Evolutionary conservation across 2,888 invertebrate genomes (phyloP).

Genomic region (Phorcus lineatus): DNA sequence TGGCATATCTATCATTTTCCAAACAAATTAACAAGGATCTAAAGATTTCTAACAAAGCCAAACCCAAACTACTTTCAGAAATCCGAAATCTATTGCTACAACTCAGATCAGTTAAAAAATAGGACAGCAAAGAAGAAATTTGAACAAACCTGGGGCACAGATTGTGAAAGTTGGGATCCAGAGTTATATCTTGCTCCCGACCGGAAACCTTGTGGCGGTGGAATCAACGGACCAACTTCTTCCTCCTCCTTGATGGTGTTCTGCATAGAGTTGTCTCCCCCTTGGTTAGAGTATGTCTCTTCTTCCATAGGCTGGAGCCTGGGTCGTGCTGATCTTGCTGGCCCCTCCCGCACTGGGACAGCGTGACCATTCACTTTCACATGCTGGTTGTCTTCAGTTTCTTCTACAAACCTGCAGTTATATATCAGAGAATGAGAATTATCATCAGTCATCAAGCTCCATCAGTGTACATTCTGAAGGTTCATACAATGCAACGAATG

Average conservation of each 20-base stretch:
- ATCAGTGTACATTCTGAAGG: too few relatives aligned
- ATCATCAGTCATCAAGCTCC: too few relatives aligned
- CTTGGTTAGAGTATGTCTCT: slow-evolving; percentile 43
- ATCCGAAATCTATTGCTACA: too few relatives aligned
- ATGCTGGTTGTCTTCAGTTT: slow-evolving; percentile 46
- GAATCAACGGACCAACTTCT: slow-evolving; percentile 59
- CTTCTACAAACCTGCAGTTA: slow-evolving; percentile 54
- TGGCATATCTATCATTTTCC: too few relatives aligned
- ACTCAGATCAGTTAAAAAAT: too few relatives aligned
- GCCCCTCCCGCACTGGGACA: slow-evolving; percentile 55
- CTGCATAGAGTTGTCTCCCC: slow-evolving; percentile 22
- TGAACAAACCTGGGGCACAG: slow-evolving; percentile 61
- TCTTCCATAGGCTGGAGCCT: slow-evolving; percentile 48
- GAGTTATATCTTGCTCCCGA: slow-evolving; percentile 16
- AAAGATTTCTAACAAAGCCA: too few relatives aligned
- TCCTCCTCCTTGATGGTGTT: slow-evolving; percentile 43
- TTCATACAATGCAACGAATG: too few relatives aligned
- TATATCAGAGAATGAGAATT: not conserved
- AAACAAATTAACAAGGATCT: too few relatives aligned
- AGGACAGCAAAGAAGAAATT: too few relatives aligned
- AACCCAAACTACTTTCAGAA: too few relatives aligned
- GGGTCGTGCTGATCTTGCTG: slow-evolving; percentile 52
- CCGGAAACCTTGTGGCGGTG: slow-evolving; percentile 65
- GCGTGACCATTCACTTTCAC: slow-evolving; percentile 62
- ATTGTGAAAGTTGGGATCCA: slow-evolving; percentile 58